Evolutionary conservation across 1,140 invertebrate species (phyloP), one percentile per base, ranked within the genome.

Genomic region (Nasonia giraulti): DNA sequence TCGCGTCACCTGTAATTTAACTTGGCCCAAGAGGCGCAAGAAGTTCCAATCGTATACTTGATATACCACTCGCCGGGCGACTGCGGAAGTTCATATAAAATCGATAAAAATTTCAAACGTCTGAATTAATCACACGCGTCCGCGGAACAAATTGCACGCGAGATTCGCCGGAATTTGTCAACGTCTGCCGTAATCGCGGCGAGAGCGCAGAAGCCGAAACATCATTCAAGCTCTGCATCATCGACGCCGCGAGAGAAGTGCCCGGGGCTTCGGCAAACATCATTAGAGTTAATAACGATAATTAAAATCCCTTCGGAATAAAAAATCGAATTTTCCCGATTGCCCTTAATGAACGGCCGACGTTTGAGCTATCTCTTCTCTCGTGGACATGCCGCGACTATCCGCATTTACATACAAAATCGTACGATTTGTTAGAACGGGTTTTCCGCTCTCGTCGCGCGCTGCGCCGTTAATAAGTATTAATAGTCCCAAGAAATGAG

Each of bases 221-320:
- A 17, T 20, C n/a, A 66, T 76, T 75, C 14, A 40, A 82, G 33
- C 33, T 6, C 23, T 75, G 23, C n/a, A 62, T 27, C 20, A 62
- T 82, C 71, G 27, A 2, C 33, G 40, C 5, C 33, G 23, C 5
- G 7, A 7, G 3, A 17, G 2, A 73, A 50, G 2, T 20, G n/a
- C 74, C 44, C 20, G 31, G 0, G 73, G 23, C 74, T 83, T 77
- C 23, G 40, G 55, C 27, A 83, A 77, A 69, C 62, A 82, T n/a
- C 47, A 66, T 77, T 77, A 68, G 62, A 77, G 11, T 83, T 83
- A 75, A 82, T 75, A 40, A 50, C 37, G 50, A 83, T 83, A 83
- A 77, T 77, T 76, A 75, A 81, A 82, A 37, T 20, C 55, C 14
- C 14, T 82, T 82, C 40, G 14, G 6, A 27, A 27, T 23, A 6